phyloP scores from a whole-genome alignment of 2,888 invertebrate species.

The Tiphia femorata region DNA sequence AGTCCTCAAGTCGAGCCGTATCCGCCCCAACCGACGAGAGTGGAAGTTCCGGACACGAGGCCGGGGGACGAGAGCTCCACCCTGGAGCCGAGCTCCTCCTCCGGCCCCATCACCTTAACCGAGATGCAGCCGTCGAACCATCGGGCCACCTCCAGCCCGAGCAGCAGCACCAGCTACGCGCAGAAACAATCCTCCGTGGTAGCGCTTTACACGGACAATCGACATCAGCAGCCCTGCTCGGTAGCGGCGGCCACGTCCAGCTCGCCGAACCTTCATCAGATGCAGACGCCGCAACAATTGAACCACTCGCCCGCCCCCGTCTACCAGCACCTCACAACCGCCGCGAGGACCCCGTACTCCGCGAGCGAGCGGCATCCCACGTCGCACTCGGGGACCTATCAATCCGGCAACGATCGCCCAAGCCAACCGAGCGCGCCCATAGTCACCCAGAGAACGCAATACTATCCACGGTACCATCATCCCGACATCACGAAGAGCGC shows the following conservation, averaged over 20 bases:
- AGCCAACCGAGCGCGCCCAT: constrained; percentile 32
- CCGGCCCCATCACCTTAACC: constrained; percentile 51
- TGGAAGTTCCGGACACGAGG: constrained; percentile 64
- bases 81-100: constrained; percentile 42
- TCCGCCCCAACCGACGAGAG: constrained; percentile 63
- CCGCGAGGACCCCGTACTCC: constrained; percentile 52
- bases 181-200: constrained; percentile 17
- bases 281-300: constrained; percentile 50
- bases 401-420: constrained; percentile 38
- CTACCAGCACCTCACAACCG: constrained; percentile 59
- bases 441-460: constrained; percentile 58
- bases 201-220: constrained; percentile 18
- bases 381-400: constrained; percentile 46
- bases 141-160: no score
- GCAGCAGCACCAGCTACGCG: constrained; percentile 19
- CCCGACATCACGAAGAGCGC: constrained; percentile 64
- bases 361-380: constrained; percentile 41
- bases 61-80: constrained; percentile 51
- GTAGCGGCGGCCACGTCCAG: constrained; percentile 11
- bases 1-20: constrained; percentile 60
- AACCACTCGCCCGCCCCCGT: constrained; percentile 54
- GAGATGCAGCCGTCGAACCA: constrained; percentile 61
- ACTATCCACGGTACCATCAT: constrained; percentile 64
- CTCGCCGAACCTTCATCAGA: constrained; percentile 51
- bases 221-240: constrained; percentile 17